phyloP scores from a whole-genome alignment of 2,797 vertebrate genomes.

The Pogonophryne albipinna region DNA sequence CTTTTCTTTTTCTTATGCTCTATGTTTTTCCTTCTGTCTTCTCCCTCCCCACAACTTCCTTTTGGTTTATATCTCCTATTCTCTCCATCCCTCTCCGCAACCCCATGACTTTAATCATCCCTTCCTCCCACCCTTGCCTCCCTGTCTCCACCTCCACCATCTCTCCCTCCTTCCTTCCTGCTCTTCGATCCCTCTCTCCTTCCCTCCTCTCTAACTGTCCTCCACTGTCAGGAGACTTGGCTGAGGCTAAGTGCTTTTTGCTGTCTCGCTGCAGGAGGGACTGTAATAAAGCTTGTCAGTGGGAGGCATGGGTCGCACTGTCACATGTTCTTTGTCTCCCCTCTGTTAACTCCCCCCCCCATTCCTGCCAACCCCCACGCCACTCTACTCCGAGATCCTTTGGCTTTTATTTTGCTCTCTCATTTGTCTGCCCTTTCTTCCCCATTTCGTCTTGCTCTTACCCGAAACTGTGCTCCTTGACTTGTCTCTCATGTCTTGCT shows the following conservation, averaged over 20 bases:
- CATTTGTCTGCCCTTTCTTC: slow-evolving; percentile 62
- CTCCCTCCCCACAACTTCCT: slow-evolving; percentile 4
- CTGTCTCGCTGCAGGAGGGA: slow-evolving; percentile 81
- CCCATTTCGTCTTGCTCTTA: slow-evolving; percentile 65
- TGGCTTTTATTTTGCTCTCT: slow-evolving; percentile 61
- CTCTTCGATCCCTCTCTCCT: slow-evolving; percentile 39
- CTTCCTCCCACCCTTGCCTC: slow-evolving; percentile 19
- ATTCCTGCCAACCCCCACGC: slow-evolving; percentile 1
- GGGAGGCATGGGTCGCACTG: slow-evolving; percentile 75
- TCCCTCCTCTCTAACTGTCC: slow-evolving; percentile 54
- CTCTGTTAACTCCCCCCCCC: slow-evolving; percentile 64
- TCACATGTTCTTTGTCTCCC: slow-evolving; percentile 78
- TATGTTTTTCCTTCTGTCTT: not conserved
- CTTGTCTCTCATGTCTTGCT: slow-evolving; percentile 59
- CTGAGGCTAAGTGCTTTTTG: slow-evolving; percentile 83
- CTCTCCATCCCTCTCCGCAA: slow-evolving; percentile 18
- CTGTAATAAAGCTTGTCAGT: slow-evolving; percentile 83
- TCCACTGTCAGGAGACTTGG: slow-evolving; percentile 67
- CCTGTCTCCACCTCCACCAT: slow-evolving; percentile 30
- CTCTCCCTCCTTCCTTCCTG: slow-evolving; percentile 21
- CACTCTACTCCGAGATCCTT: slow-evolving; percentile 46
- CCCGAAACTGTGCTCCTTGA: slow-evolving; percentile 65
- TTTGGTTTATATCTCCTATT: slow-evolving; percentile 22
- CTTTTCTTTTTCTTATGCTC: not conserved
- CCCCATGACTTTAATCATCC: slow-evolving; percentile 50